These are phyloP conservation scores for Vipera ursinii DNA, from an alignment of 2,797 vertebrate genomes.

Conservation along the genomic window DNA sequence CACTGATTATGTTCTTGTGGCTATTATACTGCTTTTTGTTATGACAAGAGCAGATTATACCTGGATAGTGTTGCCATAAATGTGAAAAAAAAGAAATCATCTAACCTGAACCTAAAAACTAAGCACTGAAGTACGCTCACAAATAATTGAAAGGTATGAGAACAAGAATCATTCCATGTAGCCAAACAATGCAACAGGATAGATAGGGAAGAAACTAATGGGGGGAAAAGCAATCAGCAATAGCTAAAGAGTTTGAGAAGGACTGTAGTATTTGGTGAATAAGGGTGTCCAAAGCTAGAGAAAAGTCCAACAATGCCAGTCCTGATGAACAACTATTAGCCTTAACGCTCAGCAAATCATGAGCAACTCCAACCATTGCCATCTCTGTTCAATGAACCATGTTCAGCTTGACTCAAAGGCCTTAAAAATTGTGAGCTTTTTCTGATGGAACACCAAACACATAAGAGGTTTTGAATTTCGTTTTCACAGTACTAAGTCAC, in stretches of 20 bases:
- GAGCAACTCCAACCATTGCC: neutral
- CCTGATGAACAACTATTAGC: neutral
- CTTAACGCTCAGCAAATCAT: neutral
- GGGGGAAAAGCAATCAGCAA: neutral
- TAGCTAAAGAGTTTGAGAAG: neutral
- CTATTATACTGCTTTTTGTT: neutral
- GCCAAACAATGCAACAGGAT: neutral
- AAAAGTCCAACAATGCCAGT: neutral
- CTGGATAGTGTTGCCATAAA: neutral
- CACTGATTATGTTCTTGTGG: neutral
- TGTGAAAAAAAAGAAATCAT: neutral
- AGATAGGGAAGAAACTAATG: neutral
- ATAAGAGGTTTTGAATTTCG: neutral
- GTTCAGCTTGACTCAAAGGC: neutral
- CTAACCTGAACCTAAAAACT: neutral
- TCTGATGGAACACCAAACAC: neutral
- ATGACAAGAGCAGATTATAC: neutral
- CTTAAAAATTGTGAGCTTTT: neutral
- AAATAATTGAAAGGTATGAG: neutral
- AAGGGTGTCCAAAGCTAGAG: neutral
- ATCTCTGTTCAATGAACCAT: neutral
- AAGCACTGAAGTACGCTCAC: neutral
- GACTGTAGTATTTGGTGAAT: neutral
- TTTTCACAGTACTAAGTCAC: neutral
- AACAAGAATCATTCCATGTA: neutral